Evolutionary conservation across 2,888 invertebrate genomes (phyloP), one percentile per base, ranked within the genome.

Genomic region (Trichopria drosophilae): DNA sequence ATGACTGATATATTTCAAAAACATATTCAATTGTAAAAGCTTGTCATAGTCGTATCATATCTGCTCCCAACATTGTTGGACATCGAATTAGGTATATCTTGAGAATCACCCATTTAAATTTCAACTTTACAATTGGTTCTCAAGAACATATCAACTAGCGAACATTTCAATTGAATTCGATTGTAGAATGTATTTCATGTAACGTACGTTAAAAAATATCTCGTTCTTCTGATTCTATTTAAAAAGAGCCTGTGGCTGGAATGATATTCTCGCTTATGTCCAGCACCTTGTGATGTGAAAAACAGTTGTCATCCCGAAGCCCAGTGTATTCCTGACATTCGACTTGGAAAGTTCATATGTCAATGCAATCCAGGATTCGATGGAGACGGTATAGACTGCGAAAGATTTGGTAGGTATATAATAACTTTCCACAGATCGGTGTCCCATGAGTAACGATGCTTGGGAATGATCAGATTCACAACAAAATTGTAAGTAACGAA

Each of bases 241-340:
- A 24, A 44, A 19, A n/a, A 41, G 32, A 40, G 53, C 46, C 41
- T 49, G 22, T 20, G 24, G 15, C 20, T 43, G 51, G 51, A 49
- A 54, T 57, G 46, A 39, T 55, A 57, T 57, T 55, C 51, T 58
- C 55, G 62, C 68, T 60, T 68, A 49, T 68, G 80, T 82, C 60
- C 77, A 87, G 87, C 83, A 57, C 80, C 82, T 18, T 94, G 93
- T 75, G 83, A 86, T 68, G 81, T 84, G 23, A 81, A 89, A 51
- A 81, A 86, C 60, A 86, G 87, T 65, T 96, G 95, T 70, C 88
- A 93, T 64, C 82, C 83, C 12, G 84, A 91, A 69, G 94, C 93
- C 4, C 81, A 86, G 41, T 95, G 95, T 71, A 78, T 83, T 44
- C 84, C 80, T 73, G 76, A 81, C 32, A 76, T 81, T 10, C 46